These are phyloP conservation scores for Xiphydria camelus DNA, from an alignment of 2,888 invertebrate species.

Conservation along the genomic window DNA sequence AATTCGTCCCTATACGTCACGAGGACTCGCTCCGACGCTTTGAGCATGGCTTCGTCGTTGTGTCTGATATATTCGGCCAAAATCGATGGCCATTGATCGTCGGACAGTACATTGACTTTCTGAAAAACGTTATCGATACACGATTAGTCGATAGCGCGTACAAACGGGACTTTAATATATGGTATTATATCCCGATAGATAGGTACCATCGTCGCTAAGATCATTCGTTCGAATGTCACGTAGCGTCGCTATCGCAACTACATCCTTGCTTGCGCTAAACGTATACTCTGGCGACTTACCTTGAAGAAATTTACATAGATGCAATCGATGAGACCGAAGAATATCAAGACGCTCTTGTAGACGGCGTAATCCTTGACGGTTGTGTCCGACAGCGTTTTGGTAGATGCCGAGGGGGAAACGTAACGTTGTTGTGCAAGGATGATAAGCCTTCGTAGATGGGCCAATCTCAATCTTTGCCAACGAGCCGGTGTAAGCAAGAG, in stretches of 20 bases:
- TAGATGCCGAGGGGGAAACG: constrained; percentile 67
- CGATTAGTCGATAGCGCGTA: too few species aligned
- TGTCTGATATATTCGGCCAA: constrained; percentile 92
- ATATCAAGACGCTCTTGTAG: constrained; percentile 85
- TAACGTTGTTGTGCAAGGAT: constrained; percentile 77
- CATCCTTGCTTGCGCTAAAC: constrained; percentile 2
- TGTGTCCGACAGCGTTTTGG: constrained; percentile 60
- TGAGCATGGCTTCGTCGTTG: constrained; percentile 88
- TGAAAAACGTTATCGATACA: constrained; percentile 58
- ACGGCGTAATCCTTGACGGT: constrained; percentile 71
- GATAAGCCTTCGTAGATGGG: constrained; percentile 77
- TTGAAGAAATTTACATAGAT: constrained; percentile 86
- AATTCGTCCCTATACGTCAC: constrained; percentile 84
- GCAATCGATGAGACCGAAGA: constrained; percentile 83
- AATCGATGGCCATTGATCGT: constrained; percentile 87
- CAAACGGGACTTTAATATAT: too few species aligned
- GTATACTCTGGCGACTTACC: constrained; percentile 58
- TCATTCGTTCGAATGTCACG: too few species aligned
- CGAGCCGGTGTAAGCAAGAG: constrained; percentile 76
- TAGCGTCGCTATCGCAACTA: too few species aligned
- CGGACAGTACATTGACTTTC: constrained; percentile 70
- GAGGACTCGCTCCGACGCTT: constrained; percentile 83
- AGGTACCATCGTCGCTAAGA: too few species aligned
- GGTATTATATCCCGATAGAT: too few species aligned
- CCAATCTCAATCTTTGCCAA: constrained; percentile 74